Evolutionary conservation across 2,113 vertebrate genomes (phyloP), one percentile per base, ranked within the genome.

Genomic region (Miniopterus natalensis): DNA sequence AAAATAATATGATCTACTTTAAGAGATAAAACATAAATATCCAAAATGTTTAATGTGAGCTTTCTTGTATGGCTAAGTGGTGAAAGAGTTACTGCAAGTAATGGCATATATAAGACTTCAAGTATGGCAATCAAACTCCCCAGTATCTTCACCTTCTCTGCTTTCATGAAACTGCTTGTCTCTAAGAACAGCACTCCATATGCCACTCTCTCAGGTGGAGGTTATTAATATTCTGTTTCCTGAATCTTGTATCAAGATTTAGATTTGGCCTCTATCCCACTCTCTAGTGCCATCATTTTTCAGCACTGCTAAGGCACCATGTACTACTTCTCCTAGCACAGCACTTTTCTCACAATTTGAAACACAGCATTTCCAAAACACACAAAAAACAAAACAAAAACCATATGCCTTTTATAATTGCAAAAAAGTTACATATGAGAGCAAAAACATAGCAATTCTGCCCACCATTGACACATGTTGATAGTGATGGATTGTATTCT

Each of bases 1-100:
- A 79, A 9, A 87, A 75, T 27, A 71, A 66, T 55, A 29, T 11
- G 1, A 65, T n/a, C 14, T 57, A 53, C 5, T 77, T 51, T 8
- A 90, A 78, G 75, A 77, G 23, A 57, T 90, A 77, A 92, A 92
- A 51, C 2, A 47, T 23, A 88, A 75, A 68, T 31, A 87, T 71
- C 13, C 29, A 70, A 61, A 70, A 70, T 55, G 8, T 55, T 65
- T 65, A 73, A 53, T 63, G 55, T 20, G 40, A 31, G 42, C 12
- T 59, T 40, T 14, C 13, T 79, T 91, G 25, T 79, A 84, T 81
- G 57, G 61, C 70, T 83, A 77, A 53, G 8, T 78, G 29, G 61
- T 59, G 53, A 51, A 70, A 90, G 61, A 45, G 65, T 65, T 55
- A 61, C 21, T 78, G 21, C 63, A 83, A 40, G 25, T 65, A 95